Evolutionary conservation across 2,113 vertebrate genomes (phyloP), one percentile per base, ranked within the genome.

Genomic region (Empidonax traillii): DNA sequence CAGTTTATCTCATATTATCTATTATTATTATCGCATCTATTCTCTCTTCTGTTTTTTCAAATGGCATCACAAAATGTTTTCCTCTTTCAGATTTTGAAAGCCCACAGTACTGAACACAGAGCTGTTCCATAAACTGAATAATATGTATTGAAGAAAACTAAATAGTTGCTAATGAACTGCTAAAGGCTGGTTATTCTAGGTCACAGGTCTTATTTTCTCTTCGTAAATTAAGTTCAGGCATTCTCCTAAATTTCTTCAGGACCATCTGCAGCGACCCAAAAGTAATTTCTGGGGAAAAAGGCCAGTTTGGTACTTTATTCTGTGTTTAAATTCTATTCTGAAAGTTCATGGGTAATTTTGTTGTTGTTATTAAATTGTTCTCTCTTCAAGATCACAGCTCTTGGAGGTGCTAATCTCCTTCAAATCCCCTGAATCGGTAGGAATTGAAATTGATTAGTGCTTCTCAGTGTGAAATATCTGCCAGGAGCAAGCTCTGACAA

Each of bases 121-220:
- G 22, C 12, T 92, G 31, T 72, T 79, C 27, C 16, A 20, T 62
- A 77, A 92, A 55, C 33, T 39, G n/a, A 81, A 46, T 10, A 79
- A 13, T 62, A 43, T 41, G 10, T 39, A 23, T 49, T 77, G 90
- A 97, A 88, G 78, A 96, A 94, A 93, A 85, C 63, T 62, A 66
- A 85, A 31, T 49, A 82, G 71, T 51, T 95, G 74, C 88, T 96
- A 91, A 83, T 75, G 91, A 97, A 78, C 72, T 94, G 83, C 78
- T 94, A 91, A 95, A 51, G 69, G 82, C 91, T 96, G 49, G 63
- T 94, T 96, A 90, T 92, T 95, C 30, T 43, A 89, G 52, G 56
- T 77, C n/a, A 43, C 76, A 85, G 76, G 22, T 65, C n/a, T 9
- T 56, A 25, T 85, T 73, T 81, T 90, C 31, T 58, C 13, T 68